These are phyloP conservation scores for Spea multiplicata DNA, from an alignment of 2,113 vertebrate species.

Conservation along the genomic window DNA sequence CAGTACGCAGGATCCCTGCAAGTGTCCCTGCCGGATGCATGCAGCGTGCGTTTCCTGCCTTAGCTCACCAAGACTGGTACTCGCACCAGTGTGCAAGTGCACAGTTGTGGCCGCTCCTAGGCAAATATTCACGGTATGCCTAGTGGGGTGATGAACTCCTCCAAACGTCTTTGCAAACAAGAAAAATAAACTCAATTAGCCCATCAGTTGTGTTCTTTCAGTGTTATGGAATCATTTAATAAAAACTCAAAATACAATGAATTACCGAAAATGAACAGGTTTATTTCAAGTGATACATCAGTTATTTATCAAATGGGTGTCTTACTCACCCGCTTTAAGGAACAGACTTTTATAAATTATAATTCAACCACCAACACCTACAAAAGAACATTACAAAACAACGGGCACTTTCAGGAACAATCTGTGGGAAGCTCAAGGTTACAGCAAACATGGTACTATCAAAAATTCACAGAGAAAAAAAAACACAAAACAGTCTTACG, in stretches of 20 bases:
- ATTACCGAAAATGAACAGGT: slow-evolving; percentile 30
- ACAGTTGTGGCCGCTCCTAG: too few species aligned
- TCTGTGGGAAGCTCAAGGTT: slow-evolving; percentile 28
- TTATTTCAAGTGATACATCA: slow-evolving; percentile 37
- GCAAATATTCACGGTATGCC: too few species aligned
- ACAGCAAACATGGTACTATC: slow-evolving; percentile 40
- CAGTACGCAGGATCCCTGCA: too few species aligned
- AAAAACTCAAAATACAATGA: neutral
- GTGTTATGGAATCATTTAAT: too few species aligned
- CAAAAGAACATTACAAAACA: slow-evolving; percentile 8
- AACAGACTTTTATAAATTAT: slow-evolving; percentile 37
- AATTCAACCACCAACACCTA: slow-evolving; percentile 30
- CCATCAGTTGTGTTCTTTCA: too few species aligned
- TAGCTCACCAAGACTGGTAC: too few species aligned
- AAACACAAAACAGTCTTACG: slow-evolving; percentile 31
- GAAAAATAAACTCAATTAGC: too few species aligned
- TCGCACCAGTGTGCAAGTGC: too few species aligned
- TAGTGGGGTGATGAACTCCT: too few species aligned
- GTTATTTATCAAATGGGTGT: slow-evolving; percentile 6
- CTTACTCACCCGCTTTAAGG: neutral
- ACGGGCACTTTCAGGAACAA: slow-evolving; percentile 6
- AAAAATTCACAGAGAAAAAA: slow-evolving; percentile 26
- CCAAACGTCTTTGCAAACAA: too few species aligned
- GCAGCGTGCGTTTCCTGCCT: too few species aligned
- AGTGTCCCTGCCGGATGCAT: too few species aligned